Evolutionary conservation across 2,888 invertebrate species (phyloP), one percentile per base, ranked within the genome.

Genomic region (Listrodromus nycthemerus): DNA sequence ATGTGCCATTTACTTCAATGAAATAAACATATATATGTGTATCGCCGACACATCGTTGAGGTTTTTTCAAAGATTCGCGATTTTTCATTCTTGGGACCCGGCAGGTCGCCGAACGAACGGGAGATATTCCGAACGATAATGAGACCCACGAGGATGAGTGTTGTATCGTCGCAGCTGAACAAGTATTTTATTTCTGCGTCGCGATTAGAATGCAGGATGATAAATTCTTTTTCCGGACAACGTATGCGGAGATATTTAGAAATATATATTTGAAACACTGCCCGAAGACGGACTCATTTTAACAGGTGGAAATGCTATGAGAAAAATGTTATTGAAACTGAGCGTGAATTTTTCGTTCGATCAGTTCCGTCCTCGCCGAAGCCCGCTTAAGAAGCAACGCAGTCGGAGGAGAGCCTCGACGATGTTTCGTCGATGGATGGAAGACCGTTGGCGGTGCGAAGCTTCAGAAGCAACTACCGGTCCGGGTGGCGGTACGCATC

Each of bases 401-500:
- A 75, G 48, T 70, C 48, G 81, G 4, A 45, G 41, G 41, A 77
- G 71, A 76, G 75, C 74, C 61, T 63, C 63, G 61, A 61, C 24
- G 75, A 63, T 52, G 69, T 80, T 75, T 69, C 6, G 63, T 61
- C 61, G 63, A 69, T 61, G 67, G 33, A 55, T n/a, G 63, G 48
- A 61, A 21, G 33, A 52, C 27, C 63, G 69, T 55, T 65, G 30
- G 63, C 50, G 67, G 70, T 30, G 77, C 80, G 77, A 78, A 83
- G 76, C 58, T 67, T 73, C 80, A 77, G 76, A 52, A 78, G 77
- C 74, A 58, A 84, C 84, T 84, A 80, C 61, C 30, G 19, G 74
- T 77, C 55, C 76, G 80, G 79, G 67, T 78, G 67, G 83, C 84
- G 85, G 52, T 85, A 90, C 89, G 90, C 87, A 83, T 88, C 88